Percentiles rank a stretch among this genome's conserved stretches.
phyloP scores from a whole-genome alignment of 1,140 invertebrate genomes.

The Orius insidiosus region DNA sequence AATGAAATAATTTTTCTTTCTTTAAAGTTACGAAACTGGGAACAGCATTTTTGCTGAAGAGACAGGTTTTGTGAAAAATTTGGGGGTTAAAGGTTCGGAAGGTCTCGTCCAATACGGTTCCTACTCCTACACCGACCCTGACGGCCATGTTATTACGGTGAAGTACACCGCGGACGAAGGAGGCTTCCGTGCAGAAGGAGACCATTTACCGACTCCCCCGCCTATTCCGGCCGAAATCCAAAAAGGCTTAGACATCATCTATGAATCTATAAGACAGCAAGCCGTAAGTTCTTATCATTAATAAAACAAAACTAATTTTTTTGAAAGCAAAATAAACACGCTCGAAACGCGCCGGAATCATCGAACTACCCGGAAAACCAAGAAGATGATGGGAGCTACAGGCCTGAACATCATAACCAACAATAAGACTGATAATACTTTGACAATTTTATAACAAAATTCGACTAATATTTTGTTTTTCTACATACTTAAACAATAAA shows the following conservation, averaged over 20 bases:
- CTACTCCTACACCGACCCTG: conserved; percentile 41
- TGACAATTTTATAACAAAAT: too few species aligned
- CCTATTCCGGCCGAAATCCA: conserved; percentile 67
- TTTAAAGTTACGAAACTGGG: conserved; percentile 64
- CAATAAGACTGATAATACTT: too few species aligned
- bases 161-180: conserved; percentile 69
- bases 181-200: conserved; percentile 62
- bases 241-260: conserved; percentile 45
- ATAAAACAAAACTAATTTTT: not conserved
- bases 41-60: conserved; percentile 71
- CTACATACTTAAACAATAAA: too few species aligned
- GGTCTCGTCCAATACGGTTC: conserved; percentile 62
- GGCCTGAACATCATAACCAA: not conserved
- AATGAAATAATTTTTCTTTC: conserved; percentile 17
- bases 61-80: conserved; percentile 55
- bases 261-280: conserved; percentile 17
- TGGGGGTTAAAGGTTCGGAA: conserved; percentile 41
- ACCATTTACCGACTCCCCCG: conserved; percentile 69
- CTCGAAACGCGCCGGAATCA: conserved; percentile 3
- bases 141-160: conserved; percentile 36
- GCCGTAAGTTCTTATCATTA: conserved; percentile 15
- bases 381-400: conserved; percentile 9
- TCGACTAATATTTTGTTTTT: too few species aligned
- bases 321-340: not conserved
- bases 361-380: not conserved